Conservation (phyloP, 2,888 invertebrate genomes). For the Achlya flavicornis region DNA sequence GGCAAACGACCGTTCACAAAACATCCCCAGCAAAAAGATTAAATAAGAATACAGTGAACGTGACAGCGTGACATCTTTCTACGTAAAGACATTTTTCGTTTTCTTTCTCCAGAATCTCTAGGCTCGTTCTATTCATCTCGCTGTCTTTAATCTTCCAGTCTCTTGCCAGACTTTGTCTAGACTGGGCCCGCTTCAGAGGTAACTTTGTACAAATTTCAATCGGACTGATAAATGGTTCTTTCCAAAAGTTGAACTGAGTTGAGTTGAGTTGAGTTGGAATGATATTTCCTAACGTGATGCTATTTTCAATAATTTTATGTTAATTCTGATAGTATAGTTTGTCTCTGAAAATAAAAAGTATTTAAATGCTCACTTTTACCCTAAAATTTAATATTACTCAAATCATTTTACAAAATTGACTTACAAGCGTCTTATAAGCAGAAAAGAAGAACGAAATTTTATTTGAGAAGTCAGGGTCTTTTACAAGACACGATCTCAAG, state of each 20-base stretch:
- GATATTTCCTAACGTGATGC: not conserved
- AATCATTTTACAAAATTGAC: not conserved
- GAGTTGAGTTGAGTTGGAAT: too few relatives aligned
- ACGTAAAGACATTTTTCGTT: constrained; percentile 76
- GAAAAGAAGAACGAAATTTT: constrained; percentile 35
- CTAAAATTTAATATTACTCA: not conserved
- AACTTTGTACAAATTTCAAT: constrained; percentile 60
- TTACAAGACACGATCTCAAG: constrained; percentile 40
- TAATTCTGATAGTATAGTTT: too few relatives aligned
- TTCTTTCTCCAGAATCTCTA: constrained; percentile 65
- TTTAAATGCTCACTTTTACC: too few relatives aligned
- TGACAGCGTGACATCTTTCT: constrained; percentile 75
- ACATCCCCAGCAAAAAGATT: constrained; percentile 69
- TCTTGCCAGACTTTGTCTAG: constrained; percentile 72
- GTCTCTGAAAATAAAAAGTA: too few relatives aligned
- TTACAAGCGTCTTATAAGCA: constrained; percentile 15
- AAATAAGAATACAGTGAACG: constrained; percentile 78
- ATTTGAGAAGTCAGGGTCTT: constrained; percentile 30
- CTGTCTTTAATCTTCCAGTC: constrained; percentile 76
- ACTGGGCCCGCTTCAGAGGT: constrained; percentile 47
- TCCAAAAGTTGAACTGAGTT: too few relatives aligned
- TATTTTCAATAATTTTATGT: too few relatives aligned
- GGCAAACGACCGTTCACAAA: constrained; percentile 55
- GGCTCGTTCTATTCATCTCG: constrained; percentile 73
- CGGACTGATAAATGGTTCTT: constrained; percentile 44